Percentiles rank a stretch among this genome's conserved stretches.
Conservation (phyloP, 2,888 invertebrate genomes). For the Coelopa pilipes region DNA sequence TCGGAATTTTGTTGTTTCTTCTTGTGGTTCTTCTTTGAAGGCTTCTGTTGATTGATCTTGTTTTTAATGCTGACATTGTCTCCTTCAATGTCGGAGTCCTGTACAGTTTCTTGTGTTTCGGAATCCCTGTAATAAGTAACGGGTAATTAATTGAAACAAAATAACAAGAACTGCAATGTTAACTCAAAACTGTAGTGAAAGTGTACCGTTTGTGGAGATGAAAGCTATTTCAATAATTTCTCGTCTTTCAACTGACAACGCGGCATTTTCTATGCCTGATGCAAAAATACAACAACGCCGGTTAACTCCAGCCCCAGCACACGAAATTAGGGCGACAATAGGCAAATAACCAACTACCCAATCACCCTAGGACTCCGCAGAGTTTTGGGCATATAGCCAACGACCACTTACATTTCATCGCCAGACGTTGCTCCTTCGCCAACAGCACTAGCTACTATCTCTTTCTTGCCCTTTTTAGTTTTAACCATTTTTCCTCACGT, state of each 20-base stretch:
- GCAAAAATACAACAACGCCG: background rate
- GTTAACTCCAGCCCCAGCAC: background rate
- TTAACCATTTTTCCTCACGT: slow-evolving; percentile 75
- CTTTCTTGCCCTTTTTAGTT: slow-evolving; percentile 85
- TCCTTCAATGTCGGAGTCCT: slow-evolving; percentile 51
- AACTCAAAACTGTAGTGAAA: too few relatives aligned
- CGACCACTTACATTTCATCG: slow-evolving; percentile 76
- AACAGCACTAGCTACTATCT: slow-evolving; percentile 68
- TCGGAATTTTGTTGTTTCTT: slow-evolving; percentile 54
- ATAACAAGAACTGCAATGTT: slow-evolving; percentile 14
- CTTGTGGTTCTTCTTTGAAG: slow-evolving; percentile 60
- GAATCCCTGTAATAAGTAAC: slow-evolving; percentile 71
- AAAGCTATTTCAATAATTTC: background rate
- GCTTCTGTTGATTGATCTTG: slow-evolving; percentile 64
- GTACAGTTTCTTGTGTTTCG: slow-evolving; percentile 61
- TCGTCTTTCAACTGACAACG: slow-evolving; percentile 16
- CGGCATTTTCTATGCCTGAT: slow-evolving; percentile 14
- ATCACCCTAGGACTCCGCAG: too few relatives aligned
- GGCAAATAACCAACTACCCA: background rate
- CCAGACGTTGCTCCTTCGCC: slow-evolving; percentile 68
- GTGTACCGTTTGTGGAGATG: too few relatives aligned
- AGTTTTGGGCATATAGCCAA: too few relatives aligned
- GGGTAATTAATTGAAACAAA: background rate
- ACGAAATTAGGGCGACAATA: too few relatives aligned
- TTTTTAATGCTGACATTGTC: slow-evolving; percentile 63